Base-by-base conservation (phyloP, 2,888 invertebrate species). In the Ichneumoninae sp. region DNA sequence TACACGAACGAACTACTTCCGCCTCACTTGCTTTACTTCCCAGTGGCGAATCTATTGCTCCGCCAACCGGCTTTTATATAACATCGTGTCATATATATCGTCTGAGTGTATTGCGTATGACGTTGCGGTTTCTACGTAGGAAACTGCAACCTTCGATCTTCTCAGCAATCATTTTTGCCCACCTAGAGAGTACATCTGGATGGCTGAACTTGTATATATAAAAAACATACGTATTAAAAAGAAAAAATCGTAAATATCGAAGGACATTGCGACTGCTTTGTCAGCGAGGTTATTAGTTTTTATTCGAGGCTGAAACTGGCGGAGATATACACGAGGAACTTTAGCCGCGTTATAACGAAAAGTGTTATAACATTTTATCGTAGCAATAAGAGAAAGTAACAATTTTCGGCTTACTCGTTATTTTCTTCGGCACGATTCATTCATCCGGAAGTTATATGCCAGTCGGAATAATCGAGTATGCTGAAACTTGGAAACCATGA, bases 401-500 rank as follows among this genome's bases (percentile, higher is more conserved):
- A 10, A 40, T 40, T 40, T 40, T 40, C 40, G 40, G 2, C 10
- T 40, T 40, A 47, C 16, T 16, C 44, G 44, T 47, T 47, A 47
- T 47, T 47, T 47, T 47, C 16, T 47, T 47, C 44, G 16, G 16
- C 44, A 47, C 44, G 10, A 26, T 57, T 22, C 10, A 4, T 26
- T 26, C 57, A 57, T 10, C 13, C 26, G 1, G 13, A 57, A 26
- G 10, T 26, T 57, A 57, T 57, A 4, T 57, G 57, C 3, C 57
- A 3, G 57, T 26, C 57, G 26, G 13, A 57, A 57, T 26, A 13
- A 26, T 13, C 13, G 8, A 57, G 13, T 3, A 26, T 26, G 57
- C 22, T 13, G 13, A 57, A 26, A 13, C 57, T 22, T 36, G 65
- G 57, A 80, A 84, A 77, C 79, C 74, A 74, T 79, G 81, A 87